These are phyloP conservation scores for Gymnopithys bicolor DNA, from an alignment of 2,797 vertebrate species.

Conservation along the genomic window DNA sequence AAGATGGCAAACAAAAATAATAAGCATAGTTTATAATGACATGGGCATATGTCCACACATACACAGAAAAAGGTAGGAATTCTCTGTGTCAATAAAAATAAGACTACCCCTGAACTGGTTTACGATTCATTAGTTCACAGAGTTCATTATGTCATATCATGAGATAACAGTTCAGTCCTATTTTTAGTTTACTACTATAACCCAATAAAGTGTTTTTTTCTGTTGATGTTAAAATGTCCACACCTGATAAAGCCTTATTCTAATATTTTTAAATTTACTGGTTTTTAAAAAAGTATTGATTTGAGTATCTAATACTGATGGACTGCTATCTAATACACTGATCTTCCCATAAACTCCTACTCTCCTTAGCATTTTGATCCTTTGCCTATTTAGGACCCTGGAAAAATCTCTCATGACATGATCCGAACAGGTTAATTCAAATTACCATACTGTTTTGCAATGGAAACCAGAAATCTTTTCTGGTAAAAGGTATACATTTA, in stretches of 20 bases:
- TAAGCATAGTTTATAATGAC: conserved; percentile 10
- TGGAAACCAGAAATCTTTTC: not conserved
- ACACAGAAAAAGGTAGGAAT: not conserved
- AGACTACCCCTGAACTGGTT: not conserved
- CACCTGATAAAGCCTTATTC: not conserved
- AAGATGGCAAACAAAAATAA: not conserved
- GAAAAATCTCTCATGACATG: not conserved
- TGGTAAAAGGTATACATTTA: not conserved
- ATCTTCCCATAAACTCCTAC: not conserved
- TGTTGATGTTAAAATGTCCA: not conserved
- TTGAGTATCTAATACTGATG: not conserved
- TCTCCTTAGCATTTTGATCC: not conserved
- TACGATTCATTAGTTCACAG: conserved; percentile 19
- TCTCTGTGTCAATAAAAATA: not conserved
- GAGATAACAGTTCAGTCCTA: not conserved
- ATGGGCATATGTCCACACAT: not conserved
- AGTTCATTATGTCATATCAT: conserved; percentile 5
- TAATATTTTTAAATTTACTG: not conserved
- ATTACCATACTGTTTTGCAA: not conserved
- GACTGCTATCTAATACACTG: not conserved
- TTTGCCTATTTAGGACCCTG: not conserved
- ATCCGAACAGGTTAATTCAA: not conserved
- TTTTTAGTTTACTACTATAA: not conserved
- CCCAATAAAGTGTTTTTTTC: not conserved
- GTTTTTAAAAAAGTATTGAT: not conserved